These are phyloP conservation scores for Chalcis sispes DNA, from an alignment of 2,888 invertebrate species.

Conservation along the genomic window DNA sequence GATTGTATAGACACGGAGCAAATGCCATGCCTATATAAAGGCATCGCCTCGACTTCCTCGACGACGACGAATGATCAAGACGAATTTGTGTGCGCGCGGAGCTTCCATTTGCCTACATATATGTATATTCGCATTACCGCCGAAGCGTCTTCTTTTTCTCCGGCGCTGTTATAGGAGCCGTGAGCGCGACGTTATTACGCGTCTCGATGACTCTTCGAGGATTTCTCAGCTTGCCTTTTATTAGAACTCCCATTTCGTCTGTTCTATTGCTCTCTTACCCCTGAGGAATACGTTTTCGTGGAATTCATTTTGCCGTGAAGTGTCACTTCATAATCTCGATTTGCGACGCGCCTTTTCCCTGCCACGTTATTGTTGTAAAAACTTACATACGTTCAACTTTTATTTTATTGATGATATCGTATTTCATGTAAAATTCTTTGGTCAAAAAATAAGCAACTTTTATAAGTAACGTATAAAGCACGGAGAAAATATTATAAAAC, in stretches of 20 bases:
- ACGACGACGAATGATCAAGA: constrained; percentile 30
- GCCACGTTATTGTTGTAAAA: too few species aligned
- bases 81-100: constrained; percentile 1
- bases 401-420: too few species aligned
- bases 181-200: constrained; percentile 25
- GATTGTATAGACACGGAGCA: neutral
- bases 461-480: too few species aligned
- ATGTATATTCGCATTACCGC: neutral
- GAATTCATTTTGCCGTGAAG: constrained; percentile 15
- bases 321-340: constrained; percentile 12
- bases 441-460: too few species aligned
- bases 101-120: neutral
- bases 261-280: neutral
- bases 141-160: neutral
- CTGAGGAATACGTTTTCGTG: neutral
- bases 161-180: neutral
- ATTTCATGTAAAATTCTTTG: too few species aligned
- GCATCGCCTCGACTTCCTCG: too few species aligned
- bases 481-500: too few species aligned
- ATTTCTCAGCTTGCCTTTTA: constrained; percentile 27
- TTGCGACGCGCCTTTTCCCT: too few species aligned
- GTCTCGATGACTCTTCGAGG: constrained; percentile 35
- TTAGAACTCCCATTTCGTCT: too few species aligned
- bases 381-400: too few species aligned
- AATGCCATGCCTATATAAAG: too few species aligned